Evolutionary conservation across 92 coral and sea anemone species (phyloP), one percentile per base, ranked within the genome.

Genomic region (Bergia puertoricense): DNA sequence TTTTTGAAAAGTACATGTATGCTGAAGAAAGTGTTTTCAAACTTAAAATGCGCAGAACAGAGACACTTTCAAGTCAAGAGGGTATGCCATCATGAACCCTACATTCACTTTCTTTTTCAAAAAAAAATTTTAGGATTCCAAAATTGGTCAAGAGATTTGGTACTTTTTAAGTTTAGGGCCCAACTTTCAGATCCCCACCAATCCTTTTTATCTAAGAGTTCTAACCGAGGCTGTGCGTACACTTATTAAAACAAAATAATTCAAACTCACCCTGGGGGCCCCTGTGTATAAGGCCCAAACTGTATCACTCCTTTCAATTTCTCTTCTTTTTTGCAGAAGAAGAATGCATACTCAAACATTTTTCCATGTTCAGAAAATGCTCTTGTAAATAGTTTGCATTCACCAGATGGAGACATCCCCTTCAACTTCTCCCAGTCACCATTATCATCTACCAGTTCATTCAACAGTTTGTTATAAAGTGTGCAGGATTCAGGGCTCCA

Each of bases 271-370:
- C 98, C 96, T 10, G 82, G 84, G 42, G 94, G 95, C 7, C 98
- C 98, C 68, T 91, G 92, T 0, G 96, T 91, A 46, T 92, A 95
- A 0, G 92, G 86, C 41, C 98, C 98, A 95, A 93, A 96, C 86
- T 94, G 98, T 76, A 91, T 76, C n/a, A 94, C 91, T 0, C 93
- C 96, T 90, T 96, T 94, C 41, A 94, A 36, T 40, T 88, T 78
- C 62, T 90, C 88, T 39, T 92, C 89, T 15, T 82, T 91, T 74
- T 86, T 83, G 88, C 86, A 93, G 83, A 76, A 65, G 88, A 95
- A 93, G 68, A 81, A 85, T 50, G 90, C 91, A 81, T 93, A 95
- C 77, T 94, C 96, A 91, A 95, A 92, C 36, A 90, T 76, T 86
- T 95, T 97, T 8, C 97, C 98, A 4, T 87, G 91, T 71, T 76